These are phyloP conservation scores for Pseudomyrmex gracilis DNA, from an alignment of 1,140 invertebrate species.

Conservation along the genomic window DNA sequence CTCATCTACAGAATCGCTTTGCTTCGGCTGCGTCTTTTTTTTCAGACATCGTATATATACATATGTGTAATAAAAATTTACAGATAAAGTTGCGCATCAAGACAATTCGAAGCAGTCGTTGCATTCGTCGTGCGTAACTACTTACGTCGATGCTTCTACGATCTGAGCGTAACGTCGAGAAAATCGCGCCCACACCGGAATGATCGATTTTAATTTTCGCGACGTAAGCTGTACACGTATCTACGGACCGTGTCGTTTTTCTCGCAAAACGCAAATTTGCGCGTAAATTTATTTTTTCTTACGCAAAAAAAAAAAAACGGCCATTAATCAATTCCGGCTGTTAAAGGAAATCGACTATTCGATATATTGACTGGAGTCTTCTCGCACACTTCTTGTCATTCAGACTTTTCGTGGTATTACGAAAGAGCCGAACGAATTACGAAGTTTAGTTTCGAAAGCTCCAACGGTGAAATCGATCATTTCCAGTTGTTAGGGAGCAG, in stretches of 20 bases:
- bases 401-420: constrained; percentile 27
- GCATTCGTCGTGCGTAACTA: constrained; percentile 21
- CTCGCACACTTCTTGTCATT: constrained; percentile 6
- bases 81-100: background rate
- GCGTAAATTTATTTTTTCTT: background rate
- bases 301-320: background rate
- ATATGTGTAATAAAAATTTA: too few relatives aligned
- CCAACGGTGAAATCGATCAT: constrained; percentile 65
- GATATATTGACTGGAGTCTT: constrained; percentile 29
- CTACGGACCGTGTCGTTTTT: background rate
- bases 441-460: constrained; percentile 29
- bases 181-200: background rate
- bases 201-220: constrained; percentile 24
- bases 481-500: background rate
- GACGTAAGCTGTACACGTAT: background rate
- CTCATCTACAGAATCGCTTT: too few relatives aligned
- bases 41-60: too few relatives aligned
- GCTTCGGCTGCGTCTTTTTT: too few relatives aligned
- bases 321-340: constrained; percentile 30
- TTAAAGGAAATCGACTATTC: background rate
- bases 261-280: background rate
- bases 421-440: background rate
- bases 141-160: background rate
- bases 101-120: background rate
- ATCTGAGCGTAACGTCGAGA: background rate